Evolutionary conservation across 2,888 invertebrate species (phyloP).

Genomic region (Sialis fuliginosa): DNA sequence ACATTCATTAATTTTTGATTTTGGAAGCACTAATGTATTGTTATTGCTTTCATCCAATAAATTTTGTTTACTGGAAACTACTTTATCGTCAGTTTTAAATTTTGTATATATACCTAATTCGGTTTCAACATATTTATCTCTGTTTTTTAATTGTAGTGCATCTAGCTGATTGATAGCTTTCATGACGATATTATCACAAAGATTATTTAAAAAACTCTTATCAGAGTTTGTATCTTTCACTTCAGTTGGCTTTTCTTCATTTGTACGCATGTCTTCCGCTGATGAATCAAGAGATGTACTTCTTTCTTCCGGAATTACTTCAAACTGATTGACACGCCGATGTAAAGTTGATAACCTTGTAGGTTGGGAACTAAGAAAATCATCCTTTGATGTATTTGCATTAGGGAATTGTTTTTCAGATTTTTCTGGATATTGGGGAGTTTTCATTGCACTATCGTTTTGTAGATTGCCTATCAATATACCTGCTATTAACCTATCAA

Average conservation of each 20-base stretch:
- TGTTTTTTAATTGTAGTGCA: not conserved
- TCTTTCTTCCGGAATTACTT: slow-evolving; percentile 38
- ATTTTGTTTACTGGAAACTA: too few relatives aligned
- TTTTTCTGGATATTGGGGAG: not conserved
- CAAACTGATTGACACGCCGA: slow-evolving; percentile 22
- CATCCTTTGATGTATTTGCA: too few relatives aligned
- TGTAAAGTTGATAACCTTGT: too few relatives aligned
- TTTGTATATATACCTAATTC: not conserved
- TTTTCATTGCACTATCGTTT: not conserved
- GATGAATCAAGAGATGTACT: slow-evolving; percentile 17
- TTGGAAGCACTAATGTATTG: too few relatives aligned
- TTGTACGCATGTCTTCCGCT: not conserved
- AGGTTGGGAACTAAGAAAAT: too few relatives aligned
- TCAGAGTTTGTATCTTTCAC: not conserved
- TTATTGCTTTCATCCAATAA: too few relatives aligned
- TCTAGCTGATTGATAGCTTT: not conserved
- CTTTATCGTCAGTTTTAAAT: too few relatives aligned
- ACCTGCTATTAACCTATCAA: slow-evolving; percentile 5
- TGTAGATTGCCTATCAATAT: slow-evolving; percentile 3
- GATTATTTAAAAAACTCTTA: too few relatives aligned
- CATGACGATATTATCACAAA: too few relatives aligned
- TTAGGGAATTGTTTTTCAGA: not conserved
- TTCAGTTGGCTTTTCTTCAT: not conserved
- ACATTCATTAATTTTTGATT: too few relatives aligned
- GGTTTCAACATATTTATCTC: not conserved